Evolutionary conservation across 2,113 vertebrate species (phyloP), one percentile per base, ranked within the genome.

Genomic region (Pyxicephalus adspersus): DNA sequence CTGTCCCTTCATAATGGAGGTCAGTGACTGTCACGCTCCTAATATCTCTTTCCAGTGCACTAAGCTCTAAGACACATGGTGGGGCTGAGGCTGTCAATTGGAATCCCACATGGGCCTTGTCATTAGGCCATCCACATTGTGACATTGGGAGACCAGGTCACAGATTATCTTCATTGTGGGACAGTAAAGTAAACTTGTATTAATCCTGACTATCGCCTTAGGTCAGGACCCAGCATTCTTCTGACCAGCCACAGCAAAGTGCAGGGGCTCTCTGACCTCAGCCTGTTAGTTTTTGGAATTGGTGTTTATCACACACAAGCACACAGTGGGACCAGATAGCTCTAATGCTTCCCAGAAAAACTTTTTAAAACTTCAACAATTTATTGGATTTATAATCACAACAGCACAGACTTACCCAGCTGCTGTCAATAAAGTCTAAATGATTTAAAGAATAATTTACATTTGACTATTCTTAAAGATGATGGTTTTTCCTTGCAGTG

Each of bases 1-100:
- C 73, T 88, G 89, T 88, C 84, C 89, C 87, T 84, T 87, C 85
- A 85, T 90, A 90, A 87, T 83, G 85, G 88, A 90, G 90, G 91
- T 92, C 92, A 92, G 81, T 17, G 82, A 60, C 52, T 86, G 87
- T 88, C 25, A 31, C 89, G 66, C 66, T 81, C 83, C 87, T 88
- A 86, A 64, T 77, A 84, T 81, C 71, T 87, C 85, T 38, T 83
- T 84, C 63, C 70, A 57, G 80, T 65, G 15, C 82, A 72, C 83
- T n/a, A 81, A 85, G 60, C 72, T 11, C 72, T 75, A 84, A 34
- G 84, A 6, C 78, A 64, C 82, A 61, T 71, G 77, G 80, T 88
- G 76, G n/a, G 67, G 57, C 87, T 85, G 87, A 88, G 89, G 66
- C 89, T 61, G 85, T 88, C 87, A 55, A 85, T 86, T 85, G 84